Evolutionary conservation across 2,797 vertebrate species (phyloP), one percentile per base, ranked within the genome.

Genomic region (Syngnathus rostellatus): DNA sequence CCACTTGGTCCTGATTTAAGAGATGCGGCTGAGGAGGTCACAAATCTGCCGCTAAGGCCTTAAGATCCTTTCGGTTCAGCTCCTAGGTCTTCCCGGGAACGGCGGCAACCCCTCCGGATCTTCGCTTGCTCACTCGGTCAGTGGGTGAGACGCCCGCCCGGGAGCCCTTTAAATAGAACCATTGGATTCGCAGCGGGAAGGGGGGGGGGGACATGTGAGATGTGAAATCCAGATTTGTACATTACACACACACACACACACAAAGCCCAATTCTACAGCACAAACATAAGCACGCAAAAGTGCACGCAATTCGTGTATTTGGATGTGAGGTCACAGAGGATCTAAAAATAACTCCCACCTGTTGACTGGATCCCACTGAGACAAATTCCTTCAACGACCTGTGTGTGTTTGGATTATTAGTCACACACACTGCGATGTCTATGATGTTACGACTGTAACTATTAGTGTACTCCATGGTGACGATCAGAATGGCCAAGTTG

Each of bases 81-180:
- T 75, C 70, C 67, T 14, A 65, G 68, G 64, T 67, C 62, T 53
- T 68, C 38, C 50, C 3, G 2, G 60, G 68, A 71, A 54, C 46
- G 62, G 66, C 53, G 63, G 6, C 31, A 69, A 31, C 7, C 10
- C 41, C 65, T 19, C 45, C 7, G 65, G 25, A 50, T 51, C 37
- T 23, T 64, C 75, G 64, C 72, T 71, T 51, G 31, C 77, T 79
- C 76, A 64, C 72, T 71, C 54, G 25, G 79, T 79, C 77, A 72
- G 68, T 69, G 70, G 72, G 70, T 75, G 78, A 80, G 76, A 77
- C 75, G 68, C 16, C 69, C 73, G 25, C 72, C 21, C 68, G 65
- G 75, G 72, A n/a, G 53, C 66, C 69, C 81, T 84, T 88, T 85
- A 89, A 86, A 87, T 85, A 87, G 62, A 77, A 66, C 46, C 72